Evolutionary conservation across 2,888 invertebrate genomes (phyloP), one percentile per base, ranked within the genome.

Genomic region (Helobdella robusta): DNA sequence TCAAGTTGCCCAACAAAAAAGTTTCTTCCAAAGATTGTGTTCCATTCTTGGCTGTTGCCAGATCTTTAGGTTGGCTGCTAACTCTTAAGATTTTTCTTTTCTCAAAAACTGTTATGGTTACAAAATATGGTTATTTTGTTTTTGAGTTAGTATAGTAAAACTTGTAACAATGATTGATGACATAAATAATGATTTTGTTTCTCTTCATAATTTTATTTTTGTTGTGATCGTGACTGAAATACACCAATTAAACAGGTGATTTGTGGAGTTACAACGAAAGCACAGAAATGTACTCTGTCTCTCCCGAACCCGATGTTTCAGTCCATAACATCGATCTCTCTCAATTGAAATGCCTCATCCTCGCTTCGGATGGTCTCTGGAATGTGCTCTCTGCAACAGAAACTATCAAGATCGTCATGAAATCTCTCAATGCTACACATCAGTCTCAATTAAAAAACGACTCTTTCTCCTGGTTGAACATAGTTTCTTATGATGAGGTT

Each of bases 321-420:
- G 91, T 93, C 1, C 87, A 92, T 72, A 88, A 91, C 79, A 85
- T 89, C 18, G 83, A 85, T 61, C 85, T 82, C 28, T 82, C 82
- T 69, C 80, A 89, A 73, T 78, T 80, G 68, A 73, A 74, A 54
- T 97, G 94, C 82, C 83, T 97, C 50, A 88, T 97, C 71, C 88
- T 97, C 74, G 95, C 93, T 64, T 93, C 94, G 0, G 97, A 98
- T 80, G 97, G 97, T 0, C 82, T 97, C 40, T 97, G 92, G 89
- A 97, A 98, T 80, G 92, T 97, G 85, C 82, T 97, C 69, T 86
- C 86, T 1, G 85, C 92, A 0, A n/a, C n/a, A n/a, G n/a, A n/a
- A n/a, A n/a, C n/a, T n/a, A n/a, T n/a, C n/a, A n/a, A n/a, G n/a
- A n/a, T n/a, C n/a, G n/a, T n/a, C n/a, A n/a, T n/a, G n/a, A n/a